Base-by-base conservation (phyloP, 2,797 vertebrate species). In the Serranus cabrilla region DNA sequence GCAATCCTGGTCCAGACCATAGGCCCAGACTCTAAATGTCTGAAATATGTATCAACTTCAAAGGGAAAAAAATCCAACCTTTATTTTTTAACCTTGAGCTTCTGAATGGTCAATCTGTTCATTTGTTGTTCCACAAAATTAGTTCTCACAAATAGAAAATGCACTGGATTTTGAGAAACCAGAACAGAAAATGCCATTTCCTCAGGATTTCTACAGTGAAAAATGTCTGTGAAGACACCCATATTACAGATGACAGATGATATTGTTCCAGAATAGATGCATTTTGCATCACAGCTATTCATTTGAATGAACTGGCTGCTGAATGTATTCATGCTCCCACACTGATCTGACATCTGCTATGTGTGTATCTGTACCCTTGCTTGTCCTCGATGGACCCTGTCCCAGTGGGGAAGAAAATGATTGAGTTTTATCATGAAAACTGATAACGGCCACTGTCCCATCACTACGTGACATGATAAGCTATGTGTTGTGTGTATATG, bases 391-490 rank as follows among this genome's bases (percentile, higher is more conserved):
- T 17, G 65, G 62, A 87, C 75, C 81, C 69, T 8, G 58, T 62
- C 57, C 17, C 20, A 13, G 20, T 51, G 56, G 64, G 25, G 57
- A 55, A 23, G 39, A 56, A 50, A 50, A 31, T 37, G 62, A 78
- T 59, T 47, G 72, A 68, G 58, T 80, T 85, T 86, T 37, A 86
- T 79, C 55, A 56, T 62, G 67, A 65, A 62, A 67, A 49, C 50
- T 65, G 46, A 63, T 59, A 80, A 78, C 56, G 43, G 59, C 54
- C 40, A 20, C 40, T 39, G 37, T 64, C 21, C 56, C 47, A 11
- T 79, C 64, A 71, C 49, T 40, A 4, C 2, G 10, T 46, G n/a
- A 42, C 43, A 40, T 74, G 58, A 85, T 43, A 31, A 71, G 70
- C 45, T 46, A 57, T 59, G 56, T 61, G 23, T 40, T 52, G 14